These are phyloP conservation scores for Mustela lutreola DNA, from an alignment of 2,113 vertebrate genomes.

Conservation along the genomic window DNA sequence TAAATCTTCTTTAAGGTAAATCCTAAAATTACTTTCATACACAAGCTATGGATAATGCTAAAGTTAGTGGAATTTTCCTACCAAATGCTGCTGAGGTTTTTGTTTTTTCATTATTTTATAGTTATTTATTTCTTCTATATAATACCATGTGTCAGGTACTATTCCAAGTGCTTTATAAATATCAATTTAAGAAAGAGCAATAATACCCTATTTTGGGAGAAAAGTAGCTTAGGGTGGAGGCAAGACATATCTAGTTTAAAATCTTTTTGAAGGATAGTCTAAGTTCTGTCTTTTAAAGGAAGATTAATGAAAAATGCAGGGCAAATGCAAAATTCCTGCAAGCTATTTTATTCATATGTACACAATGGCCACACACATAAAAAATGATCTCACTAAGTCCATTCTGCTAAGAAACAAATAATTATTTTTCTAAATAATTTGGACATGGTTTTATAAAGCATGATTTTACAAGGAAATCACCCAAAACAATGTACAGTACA, in stretches of 20 bases:
- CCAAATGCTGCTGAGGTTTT: not conserved
- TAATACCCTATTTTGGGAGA: not conserved
- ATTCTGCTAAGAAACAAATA: conserved; percentile 38
- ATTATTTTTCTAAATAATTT: conserved; percentile 54
- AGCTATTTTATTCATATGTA: not conserved
- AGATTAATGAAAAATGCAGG: conserved; percentile 28
- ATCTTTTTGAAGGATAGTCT: not conserved
- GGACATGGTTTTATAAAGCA: not conserved
- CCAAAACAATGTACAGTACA: not conserved
- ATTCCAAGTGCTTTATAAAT: conserved; percentile 29
- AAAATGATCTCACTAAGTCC: not conserved
- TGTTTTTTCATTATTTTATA: not conserved
- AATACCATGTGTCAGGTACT: not conserved
- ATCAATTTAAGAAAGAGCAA: not conserved
- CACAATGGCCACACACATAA: not conserved
- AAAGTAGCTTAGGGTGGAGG: not conserved
- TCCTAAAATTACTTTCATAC: conserved; percentile 57
- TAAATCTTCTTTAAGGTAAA: conserved; percentile 27
- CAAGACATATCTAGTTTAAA: not conserved
- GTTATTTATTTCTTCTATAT: conserved; percentile 20
- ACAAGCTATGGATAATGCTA: not conserved
- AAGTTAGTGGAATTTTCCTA: not conserved
- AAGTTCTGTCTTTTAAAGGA: conserved; percentile 11
- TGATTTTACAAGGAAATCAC: conserved; percentile 55
- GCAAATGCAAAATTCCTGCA: conserved; percentile 36